phyloP scores from a whole-genome alignment of 2,113 vertebrate genomes.

The Labeo catla region DNA sequence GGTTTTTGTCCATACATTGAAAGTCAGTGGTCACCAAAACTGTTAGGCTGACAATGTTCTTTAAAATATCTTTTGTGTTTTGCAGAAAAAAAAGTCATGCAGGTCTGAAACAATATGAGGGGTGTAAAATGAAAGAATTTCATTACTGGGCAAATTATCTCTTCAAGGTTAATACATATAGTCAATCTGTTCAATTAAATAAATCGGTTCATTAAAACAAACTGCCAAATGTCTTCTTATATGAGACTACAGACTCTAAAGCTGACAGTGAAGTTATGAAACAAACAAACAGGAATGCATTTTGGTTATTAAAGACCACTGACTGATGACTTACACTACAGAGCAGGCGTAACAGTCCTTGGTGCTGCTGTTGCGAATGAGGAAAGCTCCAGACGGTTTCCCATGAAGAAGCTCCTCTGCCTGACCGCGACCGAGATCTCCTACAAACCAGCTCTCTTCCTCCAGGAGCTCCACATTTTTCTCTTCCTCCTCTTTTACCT shows the following conservation, averaged over 20 bases:
- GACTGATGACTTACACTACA: constrained; percentile 87
- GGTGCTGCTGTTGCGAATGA: constrained; percentile 95
- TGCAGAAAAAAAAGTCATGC: neutral
- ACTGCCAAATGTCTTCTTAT: neutral
- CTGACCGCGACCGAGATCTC: constrained; percentile 89
- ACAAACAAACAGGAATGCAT: neutral
- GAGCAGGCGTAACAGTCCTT: constrained; percentile 97
- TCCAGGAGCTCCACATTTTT: constrained; percentile 90
- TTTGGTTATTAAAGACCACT: too few relatives aligned
- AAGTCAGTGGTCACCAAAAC: neutral
- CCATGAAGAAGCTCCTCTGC: constrained; percentile 93
- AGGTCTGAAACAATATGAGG: neutral
- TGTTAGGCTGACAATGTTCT: too few relatives aligned
- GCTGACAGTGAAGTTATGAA: neutral
- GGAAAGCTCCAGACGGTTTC: constrained; percentile 91
- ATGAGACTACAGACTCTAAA: neutral
- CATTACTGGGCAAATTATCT: neutral
- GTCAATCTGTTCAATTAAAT: neutral
- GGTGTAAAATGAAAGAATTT: neutral
- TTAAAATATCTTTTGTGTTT: neutral
- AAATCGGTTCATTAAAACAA: neutral
- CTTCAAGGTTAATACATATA: neutral
- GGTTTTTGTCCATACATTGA: neutral
- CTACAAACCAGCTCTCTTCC: constrained; percentile 96
- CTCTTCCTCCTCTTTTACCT: constrained; percentile 86